A percentile compares a stretch with the other conserved stretches of the same genome.
These are phyloP conservation scores for Semaprochilodus insignis DNA, from an alignment of 2,797 vertebrate genomes.

Conservation along the genomic window DNA sequence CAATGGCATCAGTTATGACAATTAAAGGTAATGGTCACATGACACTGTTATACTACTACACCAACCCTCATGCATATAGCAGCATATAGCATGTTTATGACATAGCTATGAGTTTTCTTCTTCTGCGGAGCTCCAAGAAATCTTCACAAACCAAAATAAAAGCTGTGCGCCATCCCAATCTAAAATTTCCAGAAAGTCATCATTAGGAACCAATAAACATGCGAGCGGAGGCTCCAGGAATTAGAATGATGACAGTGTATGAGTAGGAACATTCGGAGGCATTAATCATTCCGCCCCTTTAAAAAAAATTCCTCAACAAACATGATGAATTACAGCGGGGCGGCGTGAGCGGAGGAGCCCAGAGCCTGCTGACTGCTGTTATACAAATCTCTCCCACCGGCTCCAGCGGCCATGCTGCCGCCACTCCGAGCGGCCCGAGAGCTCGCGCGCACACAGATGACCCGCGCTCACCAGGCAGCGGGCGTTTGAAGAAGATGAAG, in stretches of 20 bases:
- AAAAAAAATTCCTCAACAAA: constrained; percentile 61
- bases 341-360: constrained; percentile 33
- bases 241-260: constrained; percentile 57
- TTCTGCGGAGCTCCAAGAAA: constrained; percentile 13
- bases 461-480: constrained; percentile 13
- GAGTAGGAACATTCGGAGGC: constrained; percentile 55
- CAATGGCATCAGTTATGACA: no score
- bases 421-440: not conserved
- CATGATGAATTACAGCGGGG: constrained; percentile 63
- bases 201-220: constrained; percentile 61
- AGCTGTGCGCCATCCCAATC: constrained; percentile 35
- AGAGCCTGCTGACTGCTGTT: constrained; percentile 26
- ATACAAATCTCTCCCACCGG: constrained; percentile 52
- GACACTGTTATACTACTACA: no score
- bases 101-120: not conserved
- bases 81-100: no score
- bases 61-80: no score
- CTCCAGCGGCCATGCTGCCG: constrained; percentile 11
- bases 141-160: constrained; percentile 14
- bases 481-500: constrained; percentile 36
- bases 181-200: constrained; percentile 36
- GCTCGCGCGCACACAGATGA: not conserved
- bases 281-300: constrained; percentile 64
- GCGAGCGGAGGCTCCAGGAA: constrained; percentile 46
- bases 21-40: no score